Percentiles rank a stretch among this genome's conserved stretches.
Evolutionary conservation across 2,797 vertebrate species (phyloP).

Genomic region (Melopsittacus undulatus): DNA sequence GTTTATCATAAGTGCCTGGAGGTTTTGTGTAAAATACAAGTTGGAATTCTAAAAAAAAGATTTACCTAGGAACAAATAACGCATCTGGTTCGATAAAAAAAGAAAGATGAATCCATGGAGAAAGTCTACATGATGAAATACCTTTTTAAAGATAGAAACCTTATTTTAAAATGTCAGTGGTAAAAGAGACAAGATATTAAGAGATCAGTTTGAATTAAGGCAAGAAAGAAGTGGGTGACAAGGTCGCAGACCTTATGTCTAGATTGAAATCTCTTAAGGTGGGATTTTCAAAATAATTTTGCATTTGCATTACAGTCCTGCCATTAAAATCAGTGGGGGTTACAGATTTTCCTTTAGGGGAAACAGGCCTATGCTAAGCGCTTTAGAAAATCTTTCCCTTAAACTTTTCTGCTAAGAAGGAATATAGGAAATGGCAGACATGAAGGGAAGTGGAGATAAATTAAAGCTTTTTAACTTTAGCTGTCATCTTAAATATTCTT

Average conservation of each 20-base stretch:
- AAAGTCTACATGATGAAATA: not conserved
- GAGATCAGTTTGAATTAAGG: conserved; percentile 26
- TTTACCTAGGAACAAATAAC: not conserved
- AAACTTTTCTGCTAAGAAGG: not conserved
- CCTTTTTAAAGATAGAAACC: not conserved
- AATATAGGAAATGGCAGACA: not conserved
- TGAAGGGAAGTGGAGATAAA: not conserved
- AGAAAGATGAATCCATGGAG: not conserved
- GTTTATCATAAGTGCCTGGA: not conserved
- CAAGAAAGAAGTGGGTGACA: conserved; percentile 18
- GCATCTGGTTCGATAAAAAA: not conserved
- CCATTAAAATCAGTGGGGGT: conserved; percentile 7
- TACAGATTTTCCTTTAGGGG: conserved; percentile 19
- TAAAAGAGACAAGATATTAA: not conserved
- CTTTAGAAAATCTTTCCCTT: not conserved
- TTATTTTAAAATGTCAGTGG: not conserved
- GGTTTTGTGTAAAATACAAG: not conserved
- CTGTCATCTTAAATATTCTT: conserved; percentile 22
- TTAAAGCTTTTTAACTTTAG: not conserved
- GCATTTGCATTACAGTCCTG: not conserved
- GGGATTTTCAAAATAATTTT: conserved; percentile 26
- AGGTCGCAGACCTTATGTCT: conserved; percentile 9
- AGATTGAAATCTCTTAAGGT: conserved; percentile 6
- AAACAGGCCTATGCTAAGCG: not conserved
- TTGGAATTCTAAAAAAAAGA: not conserved